Evolutionary conservation across 2,113 vertebrate species (phyloP).

Genomic region (Tor tambroides): DNA sequence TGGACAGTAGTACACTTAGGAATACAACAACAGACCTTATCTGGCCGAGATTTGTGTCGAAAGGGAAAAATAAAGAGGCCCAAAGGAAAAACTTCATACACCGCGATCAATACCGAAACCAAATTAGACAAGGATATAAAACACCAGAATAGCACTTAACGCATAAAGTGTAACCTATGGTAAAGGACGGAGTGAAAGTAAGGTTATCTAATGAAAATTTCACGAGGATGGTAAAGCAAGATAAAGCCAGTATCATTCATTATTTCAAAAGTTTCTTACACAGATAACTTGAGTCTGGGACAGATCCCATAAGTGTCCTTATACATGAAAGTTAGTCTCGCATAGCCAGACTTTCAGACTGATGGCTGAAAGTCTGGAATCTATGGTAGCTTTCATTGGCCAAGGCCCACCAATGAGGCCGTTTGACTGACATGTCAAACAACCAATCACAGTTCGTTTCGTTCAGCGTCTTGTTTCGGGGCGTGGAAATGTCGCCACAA

Average conservation of each 20-base stretch:
- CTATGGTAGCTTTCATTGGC: no score
- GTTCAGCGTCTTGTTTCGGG: no score
- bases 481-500: no score
- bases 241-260: not conserved
- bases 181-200: not conserved
- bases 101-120: not conserved
- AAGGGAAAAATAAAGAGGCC: constrained; percentile 36
- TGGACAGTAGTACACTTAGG: constrained; percentile 21
- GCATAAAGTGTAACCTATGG: not conserved
- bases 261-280: not conserved
- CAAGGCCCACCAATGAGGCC: no score
- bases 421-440: no score
- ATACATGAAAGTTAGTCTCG: not conserved
- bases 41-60: not conserved
- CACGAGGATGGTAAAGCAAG: not conserved
- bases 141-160: not conserved
- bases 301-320: not conserved
- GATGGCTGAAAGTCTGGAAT: no score
- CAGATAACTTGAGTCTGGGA: not conserved
- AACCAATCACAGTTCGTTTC: no score
- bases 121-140: constrained; percentile 3
- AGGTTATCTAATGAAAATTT: constrained; percentile 1
- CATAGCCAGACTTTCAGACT: no score
- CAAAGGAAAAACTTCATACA: constrained; percentile 16
- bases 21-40: constrained; percentile 33